Evolutionary conservation across 2,797 vertebrate species (phyloP).

Genomic region (Podarcis lilfordi): DNA sequence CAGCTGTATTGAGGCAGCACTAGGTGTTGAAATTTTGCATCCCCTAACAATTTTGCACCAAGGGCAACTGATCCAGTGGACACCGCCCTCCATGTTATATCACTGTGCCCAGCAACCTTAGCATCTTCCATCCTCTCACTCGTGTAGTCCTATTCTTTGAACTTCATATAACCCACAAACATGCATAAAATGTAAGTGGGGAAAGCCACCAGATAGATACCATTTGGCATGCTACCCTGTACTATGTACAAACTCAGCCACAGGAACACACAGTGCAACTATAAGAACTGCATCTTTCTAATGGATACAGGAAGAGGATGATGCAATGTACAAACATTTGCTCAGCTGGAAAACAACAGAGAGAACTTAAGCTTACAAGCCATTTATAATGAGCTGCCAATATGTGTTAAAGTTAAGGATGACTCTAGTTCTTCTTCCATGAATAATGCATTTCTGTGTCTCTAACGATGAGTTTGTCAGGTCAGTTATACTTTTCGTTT

Average conservation of each 20-base stretch:
- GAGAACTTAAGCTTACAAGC: background rate
- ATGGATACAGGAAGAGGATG: background rate
- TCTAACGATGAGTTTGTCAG: background rate
- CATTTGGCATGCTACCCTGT: background rate
- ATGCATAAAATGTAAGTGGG: background rate
- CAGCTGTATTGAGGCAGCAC: too few relatives aligned
- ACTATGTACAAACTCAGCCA: background rate
- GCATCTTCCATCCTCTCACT: background rate
- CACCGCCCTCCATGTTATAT: too few relatives aligned
- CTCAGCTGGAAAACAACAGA: background rate
- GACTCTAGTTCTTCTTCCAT: background rate
- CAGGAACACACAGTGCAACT: background rate
- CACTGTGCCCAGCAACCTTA: too few relatives aligned
- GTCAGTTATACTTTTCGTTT: background rate
- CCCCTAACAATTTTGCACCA: background rate
- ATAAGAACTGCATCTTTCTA: background rate
- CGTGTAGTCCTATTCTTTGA: background rate
- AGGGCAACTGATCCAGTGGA: too few relatives aligned
- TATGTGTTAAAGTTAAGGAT: background rate
- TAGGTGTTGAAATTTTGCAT: background rate
- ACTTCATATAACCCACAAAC: background rate
- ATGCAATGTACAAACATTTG: background rate
- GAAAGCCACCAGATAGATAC: background rate
- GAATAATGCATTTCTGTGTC: constrained; percentile 19
- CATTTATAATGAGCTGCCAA: constrained; percentile 8